Evolutionary conservation across 2,888 invertebrate species (phyloP).

Genomic region (Pseudococcus jackbeardsleyi): DNA sequence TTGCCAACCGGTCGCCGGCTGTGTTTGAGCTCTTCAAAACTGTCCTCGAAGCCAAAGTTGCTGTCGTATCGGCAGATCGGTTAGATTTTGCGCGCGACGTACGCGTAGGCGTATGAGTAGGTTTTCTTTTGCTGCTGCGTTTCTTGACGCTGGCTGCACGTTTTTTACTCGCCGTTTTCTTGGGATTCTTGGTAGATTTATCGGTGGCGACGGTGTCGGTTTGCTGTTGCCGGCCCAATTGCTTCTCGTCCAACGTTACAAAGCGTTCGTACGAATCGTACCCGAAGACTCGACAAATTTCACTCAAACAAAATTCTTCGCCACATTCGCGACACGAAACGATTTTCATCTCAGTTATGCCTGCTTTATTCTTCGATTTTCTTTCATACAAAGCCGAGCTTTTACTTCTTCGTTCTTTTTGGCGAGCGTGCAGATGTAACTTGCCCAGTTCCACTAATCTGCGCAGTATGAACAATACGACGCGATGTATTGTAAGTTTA

Average conservation of each 20-base stretch:
- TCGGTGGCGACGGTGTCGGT: neutral
- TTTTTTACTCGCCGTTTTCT: neutral
- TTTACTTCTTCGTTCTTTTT: slow-evolving; percentile 80
- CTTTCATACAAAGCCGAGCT: slow-evolving; percentile 76
- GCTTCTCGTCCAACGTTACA: neutral
- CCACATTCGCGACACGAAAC: slow-evolving; percentile 84
- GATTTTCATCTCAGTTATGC: slow-evolving; percentile 83
- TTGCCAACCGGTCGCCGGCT: no score
- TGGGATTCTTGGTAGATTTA: neutral
- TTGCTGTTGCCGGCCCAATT: neutral
- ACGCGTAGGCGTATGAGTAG: no score
- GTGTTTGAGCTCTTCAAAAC: no score
- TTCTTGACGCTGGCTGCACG: neutral
- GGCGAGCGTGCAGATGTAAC: slow-evolving; percentile 80
- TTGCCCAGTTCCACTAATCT: slow-evolving; percentile 87
- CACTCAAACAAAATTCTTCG: slow-evolving; percentile 87
- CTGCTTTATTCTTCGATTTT: slow-evolving; percentile 84
- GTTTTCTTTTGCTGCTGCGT: neutral
- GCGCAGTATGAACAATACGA: slow-evolving; percentile 66
- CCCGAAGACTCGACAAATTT: slow-evolving; percentile 73
- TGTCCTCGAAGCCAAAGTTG: no score
- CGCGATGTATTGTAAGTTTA: no score
- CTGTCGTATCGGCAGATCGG: no score
- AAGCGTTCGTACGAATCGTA: slow-evolving; percentile 72
- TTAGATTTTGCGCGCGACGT: no score